Evolutionary conservation across 2,888 invertebrate genomes (phyloP).

Genomic region (Archaeoteleia sp.): DNA sequence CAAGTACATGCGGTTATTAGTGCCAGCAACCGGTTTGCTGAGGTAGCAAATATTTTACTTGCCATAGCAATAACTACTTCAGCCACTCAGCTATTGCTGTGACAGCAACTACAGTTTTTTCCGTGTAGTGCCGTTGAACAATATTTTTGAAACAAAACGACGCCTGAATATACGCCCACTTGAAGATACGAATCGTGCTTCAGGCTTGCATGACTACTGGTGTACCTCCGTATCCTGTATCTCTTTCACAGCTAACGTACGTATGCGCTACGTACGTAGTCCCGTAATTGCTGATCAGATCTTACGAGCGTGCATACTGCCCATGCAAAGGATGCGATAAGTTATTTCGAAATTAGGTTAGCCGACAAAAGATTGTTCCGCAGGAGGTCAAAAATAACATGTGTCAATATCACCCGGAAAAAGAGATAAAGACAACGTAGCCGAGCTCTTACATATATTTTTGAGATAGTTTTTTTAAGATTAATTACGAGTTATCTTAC

Average conservation of each 20-base stretch:
- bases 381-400: neutral
- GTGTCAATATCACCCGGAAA: neutral
- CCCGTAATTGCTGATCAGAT: conserved; percentile 38
- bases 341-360: conserved; percentile 29
- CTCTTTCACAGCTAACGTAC: conserved; percentile 29
- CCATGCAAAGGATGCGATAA: conserved; percentile 33
- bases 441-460: too few relatives aligned
- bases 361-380: conserved; percentile 3
- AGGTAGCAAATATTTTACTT: too few relatives aligned
- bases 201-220: conserved; percentile 41
- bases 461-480: too few relatives aligned
- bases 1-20: too few relatives aligned
- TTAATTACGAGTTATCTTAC: too few relatives aligned
- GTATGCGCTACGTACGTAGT: conserved; percentile 26
- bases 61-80: too few relatives aligned
- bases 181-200: conserved; percentile 33
- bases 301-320: conserved; percentile 25
- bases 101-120: too few relatives aligned
- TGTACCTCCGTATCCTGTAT: conserved; percentile 32
- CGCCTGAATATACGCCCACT: conserved; percentile 32
- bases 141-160: conserved; percentile 34
- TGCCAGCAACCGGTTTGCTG: too few relatives aligned
- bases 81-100: too few relatives aligned
- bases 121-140: conserved; percentile 8
- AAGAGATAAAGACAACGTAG: too few relatives aligned